Conservation (phyloP, 2,797 vertebrate species). For the Adelosebastes latens region DNA sequence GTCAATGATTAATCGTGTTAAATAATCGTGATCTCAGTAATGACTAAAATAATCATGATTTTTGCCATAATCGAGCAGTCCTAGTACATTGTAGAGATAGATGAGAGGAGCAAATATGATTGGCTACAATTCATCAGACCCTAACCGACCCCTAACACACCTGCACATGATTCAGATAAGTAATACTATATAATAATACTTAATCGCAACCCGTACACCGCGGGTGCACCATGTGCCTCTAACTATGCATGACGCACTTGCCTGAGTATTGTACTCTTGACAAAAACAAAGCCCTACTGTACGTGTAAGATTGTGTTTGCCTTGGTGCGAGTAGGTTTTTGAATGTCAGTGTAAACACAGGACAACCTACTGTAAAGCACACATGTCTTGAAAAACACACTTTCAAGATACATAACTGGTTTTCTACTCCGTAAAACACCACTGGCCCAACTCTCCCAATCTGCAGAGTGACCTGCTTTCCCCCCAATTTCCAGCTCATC, state of each 20-base stretch:
- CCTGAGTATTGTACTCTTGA: neutral
- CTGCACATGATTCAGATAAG: neutral
- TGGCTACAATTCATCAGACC: neutral
- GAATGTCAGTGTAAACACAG: neutral
- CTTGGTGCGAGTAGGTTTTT: neutral
- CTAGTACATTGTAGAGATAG: neutral
- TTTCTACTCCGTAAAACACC: neutral
- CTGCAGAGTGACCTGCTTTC: neutral
- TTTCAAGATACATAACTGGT: neutral
- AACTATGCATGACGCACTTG: neutral
- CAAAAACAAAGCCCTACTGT: neutral
- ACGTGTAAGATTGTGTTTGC: neutral
- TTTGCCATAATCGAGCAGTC: too few relatives aligned
- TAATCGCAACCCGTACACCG: neutral
- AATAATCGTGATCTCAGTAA: too few relatives aligned
- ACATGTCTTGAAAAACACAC: neutral
- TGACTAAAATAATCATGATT: too few relatives aligned
- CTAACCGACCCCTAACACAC: neutral
- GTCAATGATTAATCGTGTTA: too few relatives aligned
- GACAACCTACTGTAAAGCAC: neutral
- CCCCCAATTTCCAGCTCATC: neutral
- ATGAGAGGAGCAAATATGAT: neutral
- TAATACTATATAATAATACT: neutral
- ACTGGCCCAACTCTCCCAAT: neutral
- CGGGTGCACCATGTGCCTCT: neutral